Base-by-base conservation (phyloP, 2,113 vertebrate species). In the Ptyas mucosa region DNA sequence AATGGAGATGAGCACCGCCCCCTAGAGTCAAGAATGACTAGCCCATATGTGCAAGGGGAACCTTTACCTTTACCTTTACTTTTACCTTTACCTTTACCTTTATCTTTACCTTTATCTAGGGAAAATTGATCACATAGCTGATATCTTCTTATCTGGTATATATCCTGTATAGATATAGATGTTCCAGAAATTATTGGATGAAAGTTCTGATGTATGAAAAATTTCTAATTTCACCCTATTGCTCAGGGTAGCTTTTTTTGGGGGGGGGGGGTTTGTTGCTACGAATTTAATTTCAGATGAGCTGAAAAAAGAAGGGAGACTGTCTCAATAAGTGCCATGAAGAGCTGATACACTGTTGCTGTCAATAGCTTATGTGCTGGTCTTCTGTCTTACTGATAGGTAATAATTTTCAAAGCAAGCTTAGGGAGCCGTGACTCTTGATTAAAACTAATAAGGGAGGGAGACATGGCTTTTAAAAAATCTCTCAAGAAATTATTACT, bases 361-460 rank as follows among this genome's bases (percentile, higher is more conserved):
- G 98, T 97, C 98, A 97, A 96, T 97, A 98, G 94, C 95, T 94
- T 95, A 0, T 1, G 1, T 94, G 95, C 95, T 97, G 96, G 96
- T 96, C 95, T 96, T 97, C 93, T 95, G 87, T 97, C 97, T 97
- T 97, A 94, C 96, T 97, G 97, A 97, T 97, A 97, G 97, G 96
- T 96, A 97, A 98, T 98, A 97, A 97, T 98, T 98, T 97, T 89
- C 97, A 51, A 43, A 95, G 96, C 52, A 93, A 97, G 97, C 97
- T 96, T 87, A 94, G 97, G 97, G 97, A 97, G 94, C 95, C 58
- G 92, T 52, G 95, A 94, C 95, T 97, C 97, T 97, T 98, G 96
- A 98, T 97, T 98, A 97, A 97, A 98, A 96, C 95, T 94, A 96
- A 95, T 96, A 95, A 96, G 95, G 95, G 92, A 95, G 58, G 85